A percentile compares a stretch with the other conserved stretches of the same genome.
Evolutionary conservation across 2,888 invertebrate genomes (phyloP).

Genomic region (Diploptera punctata): DNA sequence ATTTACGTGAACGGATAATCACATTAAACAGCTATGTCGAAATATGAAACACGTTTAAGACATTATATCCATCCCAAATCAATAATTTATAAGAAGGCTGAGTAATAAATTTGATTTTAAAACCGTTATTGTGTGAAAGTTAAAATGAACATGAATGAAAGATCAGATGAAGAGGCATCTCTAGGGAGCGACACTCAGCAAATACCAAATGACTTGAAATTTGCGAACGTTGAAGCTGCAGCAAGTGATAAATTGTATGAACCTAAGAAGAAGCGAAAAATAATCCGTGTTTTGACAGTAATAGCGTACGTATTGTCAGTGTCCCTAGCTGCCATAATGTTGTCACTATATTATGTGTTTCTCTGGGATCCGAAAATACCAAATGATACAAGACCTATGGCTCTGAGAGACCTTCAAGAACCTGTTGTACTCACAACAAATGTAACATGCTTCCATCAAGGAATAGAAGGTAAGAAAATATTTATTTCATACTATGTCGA

Average conservation of each 20-base stretch:
- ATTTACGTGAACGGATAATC: too few relatives aligned
- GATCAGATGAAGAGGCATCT: not conserved
- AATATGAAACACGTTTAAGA: too few relatives aligned
- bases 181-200: not conserved
- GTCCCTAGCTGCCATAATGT: constrained; percentile 81
- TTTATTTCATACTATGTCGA: too few relatives aligned
- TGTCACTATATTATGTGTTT: constrained; percentile 82
- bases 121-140: too few relatives aligned
- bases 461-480: too few relatives aligned
- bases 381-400: not conserved
- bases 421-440: not conserved
- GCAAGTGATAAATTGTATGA: constrained; percentile 38
- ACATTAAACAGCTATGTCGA: too few relatives aligned
- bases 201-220: not conserved
- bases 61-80: too few relatives aligned
- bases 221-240: not conserved
- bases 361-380: constrained; percentile 76
- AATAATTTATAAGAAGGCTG: too few relatives aligned
- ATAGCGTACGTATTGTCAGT: constrained; percentile 84
- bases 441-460: not conserved
- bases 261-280: constrained; percentile 32
- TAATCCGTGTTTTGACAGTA: constrained; percentile 76
- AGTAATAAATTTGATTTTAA: too few relatives aligned
- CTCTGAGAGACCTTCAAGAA: not conserved
- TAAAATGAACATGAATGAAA: not conserved